Percentiles rank a stretch among this genome's conserved stretches.
These are phyloP conservation scores for Synaphobranchus kaupii DNA, from an alignment of 2,797 vertebrate genomes.

Conservation along the genomic window DNA sequence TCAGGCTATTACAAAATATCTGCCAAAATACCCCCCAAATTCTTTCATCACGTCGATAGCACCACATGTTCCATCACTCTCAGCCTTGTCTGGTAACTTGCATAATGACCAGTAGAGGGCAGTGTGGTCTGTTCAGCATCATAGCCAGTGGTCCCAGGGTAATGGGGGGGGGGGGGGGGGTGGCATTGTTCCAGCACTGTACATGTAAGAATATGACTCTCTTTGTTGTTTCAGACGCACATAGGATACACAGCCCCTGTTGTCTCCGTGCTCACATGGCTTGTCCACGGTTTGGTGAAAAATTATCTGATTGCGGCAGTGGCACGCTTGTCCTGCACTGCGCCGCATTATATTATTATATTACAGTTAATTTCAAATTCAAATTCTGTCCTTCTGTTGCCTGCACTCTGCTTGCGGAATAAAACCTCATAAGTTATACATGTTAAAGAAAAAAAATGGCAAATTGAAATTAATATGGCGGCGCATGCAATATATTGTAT, in stretches of 20 bases:
- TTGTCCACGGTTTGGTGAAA: constrained; percentile 59
- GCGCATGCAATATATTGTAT: constrained; percentile 55
- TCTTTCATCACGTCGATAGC: neutral
- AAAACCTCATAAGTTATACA: neutral
- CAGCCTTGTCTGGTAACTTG: neutral
- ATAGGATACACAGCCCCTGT: constrained; percentile 54
- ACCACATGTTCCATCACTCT: neutral
- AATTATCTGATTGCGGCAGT: constrained; percentile 54
- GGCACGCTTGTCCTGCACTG: constrained; percentile 41
- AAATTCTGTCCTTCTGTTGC: constrained; percentile 28
- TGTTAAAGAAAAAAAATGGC: constrained; percentile 56
- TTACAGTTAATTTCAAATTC: constrained; percentile 55
- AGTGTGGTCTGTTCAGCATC: constrained; percentile 70
- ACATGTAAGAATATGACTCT: constrained; percentile 43
- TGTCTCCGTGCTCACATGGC: constrained; percentile 43
- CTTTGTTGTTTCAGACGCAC: constrained; percentile 57
- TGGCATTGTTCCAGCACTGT: constrained; percentile 55
- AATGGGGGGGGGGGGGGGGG: constrained; percentile 42
- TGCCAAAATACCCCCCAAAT: neutral
- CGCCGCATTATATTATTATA: constrained; percentile 46
- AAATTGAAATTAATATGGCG: constrained; percentile 58
- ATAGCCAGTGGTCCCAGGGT: constrained; percentile 50
- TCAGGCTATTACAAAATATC: too few species aligned
- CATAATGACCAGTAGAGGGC: constrained; percentile 73
- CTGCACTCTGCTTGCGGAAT: neutral